Base-by-base conservation (phyloP, 2,113 vertebrate species). In the Zonotrichia leucophrys region DNA sequence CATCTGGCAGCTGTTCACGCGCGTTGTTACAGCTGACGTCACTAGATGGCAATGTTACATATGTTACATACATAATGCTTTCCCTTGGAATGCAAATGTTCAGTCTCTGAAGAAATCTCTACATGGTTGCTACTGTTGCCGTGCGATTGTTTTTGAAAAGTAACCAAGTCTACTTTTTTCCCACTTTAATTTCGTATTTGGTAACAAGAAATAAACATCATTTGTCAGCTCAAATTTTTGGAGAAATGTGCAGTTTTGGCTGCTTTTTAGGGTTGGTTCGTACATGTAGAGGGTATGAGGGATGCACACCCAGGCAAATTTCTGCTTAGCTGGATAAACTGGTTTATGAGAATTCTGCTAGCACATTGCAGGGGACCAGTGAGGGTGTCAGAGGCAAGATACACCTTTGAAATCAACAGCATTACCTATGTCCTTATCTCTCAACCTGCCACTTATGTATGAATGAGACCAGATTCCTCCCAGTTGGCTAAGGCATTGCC, bases 1-100 rank as follows among this genome's bases (percentile, higher is more conserved):
- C 10, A 5, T 42, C 17, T 33, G 27, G 33, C n/a, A 52, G 35
- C 22, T 50, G 39, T 47, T 74, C 63, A 74, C 74, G 59, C 20
- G 8, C 2, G 6, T 75, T 66, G 63, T 73, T 82, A 35, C 30
- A 33, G 56, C 52, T 81, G 82, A 59, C 52, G 35, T 76, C 94
- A 77, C 91, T 96, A 96, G 96, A 88, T 97, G 96, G 96, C 93
- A 95, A 90, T 95, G 63, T 95, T 77, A 95, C 67, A 80, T 21
- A 47, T 8, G 6, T 28, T 83, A 76, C 90, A 74, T 70, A 31
- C 9, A 28, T 53, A 69, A 76, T 9, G 16, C 17, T 73, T 30
- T 7, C 10, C 10, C 28, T 88, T 47, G n/a, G 67, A 66, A 91
- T 74, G 78, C 70, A 58, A 89, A 50, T 1, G 37, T 55, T 91